phyloP scores from a whole-genome alignment of 1,140 invertebrate genomes.

The Phocides pigmalion region DNA sequence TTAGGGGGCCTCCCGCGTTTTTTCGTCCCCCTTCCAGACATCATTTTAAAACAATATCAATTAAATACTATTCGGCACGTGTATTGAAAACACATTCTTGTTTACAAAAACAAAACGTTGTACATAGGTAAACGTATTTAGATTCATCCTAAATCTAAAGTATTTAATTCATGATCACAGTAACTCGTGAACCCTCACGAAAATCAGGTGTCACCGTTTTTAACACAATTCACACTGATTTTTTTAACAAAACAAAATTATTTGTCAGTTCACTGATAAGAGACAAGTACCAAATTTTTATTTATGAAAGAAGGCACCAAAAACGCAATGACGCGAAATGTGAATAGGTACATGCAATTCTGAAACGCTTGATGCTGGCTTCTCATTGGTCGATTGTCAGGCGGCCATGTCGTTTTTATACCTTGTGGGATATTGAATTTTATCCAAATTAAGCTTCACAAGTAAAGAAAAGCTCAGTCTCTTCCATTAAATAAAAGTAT shows the following conservation, averaged over 20 bases:
- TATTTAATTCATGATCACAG: conserved; percentile 76
- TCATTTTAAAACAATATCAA: conserved; percentile 84
- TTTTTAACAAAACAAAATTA: conserved; percentile 47
- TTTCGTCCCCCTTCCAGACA: conserved; percentile 93
- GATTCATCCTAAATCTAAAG: conserved; percentile 80
- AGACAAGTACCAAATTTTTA: conserved; percentile 61
- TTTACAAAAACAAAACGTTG: conserved; percentile 84
- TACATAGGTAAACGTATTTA: conserved; percentile 72
- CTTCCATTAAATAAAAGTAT: conserved; percentile 9
- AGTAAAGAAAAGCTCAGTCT: conserved; percentile 4
- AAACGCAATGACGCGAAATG: conserved; percentile 86
- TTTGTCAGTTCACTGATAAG: conserved; percentile 54
- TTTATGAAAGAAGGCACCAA: conserved; percentile 83
- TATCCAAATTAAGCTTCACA: conserved; percentile 36
- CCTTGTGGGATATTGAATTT: conserved; percentile 72
- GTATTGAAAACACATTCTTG: conserved; percentile 83
- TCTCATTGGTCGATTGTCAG: conserved; percentile 85
- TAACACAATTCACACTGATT: conserved; percentile 47
- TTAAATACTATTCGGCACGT: conserved; percentile 83
- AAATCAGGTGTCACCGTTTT: conserved; percentile 52
- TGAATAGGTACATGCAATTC: conserved; percentile 81
- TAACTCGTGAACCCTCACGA: conserved; percentile 50
- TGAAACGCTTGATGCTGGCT: conserved; percentile 84
- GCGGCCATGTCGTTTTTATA: conserved; percentile 86
- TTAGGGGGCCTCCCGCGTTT: conserved; percentile 95